A percentile compares a stretch with the other conserved stretches of the same genome.
Evolutionary conservation across 2,797 vertebrate genomes (phyloP).

Genomic region (Pseudotriccus pelzelni): DNA sequence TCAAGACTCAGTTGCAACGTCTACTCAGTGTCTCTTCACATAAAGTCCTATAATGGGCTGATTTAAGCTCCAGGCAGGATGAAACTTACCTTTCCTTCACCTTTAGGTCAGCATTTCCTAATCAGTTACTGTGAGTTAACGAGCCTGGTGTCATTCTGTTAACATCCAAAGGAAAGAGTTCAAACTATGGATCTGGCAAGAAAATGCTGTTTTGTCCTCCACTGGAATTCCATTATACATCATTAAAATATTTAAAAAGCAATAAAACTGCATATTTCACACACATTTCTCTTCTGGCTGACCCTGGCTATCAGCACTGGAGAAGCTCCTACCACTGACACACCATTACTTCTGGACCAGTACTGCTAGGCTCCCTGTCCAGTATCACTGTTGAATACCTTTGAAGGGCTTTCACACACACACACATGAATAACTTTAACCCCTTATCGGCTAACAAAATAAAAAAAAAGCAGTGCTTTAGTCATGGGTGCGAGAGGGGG

Average conservation of each 20-base stretch:
- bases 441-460: neutral
- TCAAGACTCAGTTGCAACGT: neutral
- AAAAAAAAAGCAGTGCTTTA: neutral
- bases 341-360: neutral
- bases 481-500: neutral
- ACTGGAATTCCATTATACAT: neutral
- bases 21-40: neutral
- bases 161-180: neutral
- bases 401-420: neutral
- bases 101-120: constrained; percentile 10
- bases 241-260: neutral
- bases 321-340: neutral
- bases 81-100: neutral
- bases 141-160: neutral
- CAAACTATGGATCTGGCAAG: neutral
- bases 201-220: neutral
- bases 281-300: neutral
- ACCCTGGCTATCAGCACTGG: neutral
- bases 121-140: neutral
- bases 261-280: neutral
- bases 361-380: neutral
- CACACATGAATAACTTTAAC: neutral
- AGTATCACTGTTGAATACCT: neutral
- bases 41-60: neutral
- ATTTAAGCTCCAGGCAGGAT: neutral